phyloP scores from a whole-genome alignment of 2,888 invertebrate genomes.

The Diachrysia chrysitis region DNA sequence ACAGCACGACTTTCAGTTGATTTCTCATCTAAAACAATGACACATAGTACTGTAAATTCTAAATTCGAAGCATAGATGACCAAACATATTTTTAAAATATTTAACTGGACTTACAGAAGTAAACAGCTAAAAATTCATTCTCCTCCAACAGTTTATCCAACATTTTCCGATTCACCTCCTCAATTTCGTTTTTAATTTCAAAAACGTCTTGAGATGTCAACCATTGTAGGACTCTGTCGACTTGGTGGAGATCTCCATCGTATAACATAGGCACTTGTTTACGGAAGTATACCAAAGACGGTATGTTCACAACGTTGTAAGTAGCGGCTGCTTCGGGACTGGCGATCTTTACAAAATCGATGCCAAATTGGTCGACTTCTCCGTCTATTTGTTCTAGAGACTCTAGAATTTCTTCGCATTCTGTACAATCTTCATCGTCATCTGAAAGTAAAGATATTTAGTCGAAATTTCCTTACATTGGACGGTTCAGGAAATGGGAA shows the following conservation, averaged over 20 bases:
- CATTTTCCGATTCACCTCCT: slow-evolving; percentile 99
- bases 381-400: slow-evolving; percentile 98
- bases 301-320: slow-evolving; percentile 95
- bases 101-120: slow-evolving; percentile 94
- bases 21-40: slow-evolving; percentile 91
- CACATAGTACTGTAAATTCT: background rate
- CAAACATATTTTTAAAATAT: background rate
- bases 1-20: slow-evolving; percentile 95
- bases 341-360: slow-evolving; percentile 97
- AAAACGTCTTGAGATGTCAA: slow-evolving; percentile 98
- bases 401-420: slow-evolving; percentile 96
- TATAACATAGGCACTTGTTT: slow-evolving; percentile 95
- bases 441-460: slow-evolving; percentile 65
- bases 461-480: background rate
- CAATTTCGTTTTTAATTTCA: slow-evolving; percentile 98
- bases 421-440: slow-evolving; percentile 96
- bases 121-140: slow-evolving; percentile 98
- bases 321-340: slow-evolving; percentile 94
- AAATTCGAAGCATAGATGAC: background rate
- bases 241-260: slow-evolving; percentile 96
- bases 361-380: slow-evolving; percentile 97
- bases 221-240: slow-evolving; percentile 96
- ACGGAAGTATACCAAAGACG: slow-evolving; percentile 96
- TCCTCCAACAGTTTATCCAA: slow-evolving; percentile 97
- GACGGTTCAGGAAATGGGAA: background rate